A percentile compares a stretch with the other conserved stretches of the same genome.
Evolutionary conservation across 2,888 invertebrate species (phyloP).

Genomic region (Drosophila glabriapex): DNA sequence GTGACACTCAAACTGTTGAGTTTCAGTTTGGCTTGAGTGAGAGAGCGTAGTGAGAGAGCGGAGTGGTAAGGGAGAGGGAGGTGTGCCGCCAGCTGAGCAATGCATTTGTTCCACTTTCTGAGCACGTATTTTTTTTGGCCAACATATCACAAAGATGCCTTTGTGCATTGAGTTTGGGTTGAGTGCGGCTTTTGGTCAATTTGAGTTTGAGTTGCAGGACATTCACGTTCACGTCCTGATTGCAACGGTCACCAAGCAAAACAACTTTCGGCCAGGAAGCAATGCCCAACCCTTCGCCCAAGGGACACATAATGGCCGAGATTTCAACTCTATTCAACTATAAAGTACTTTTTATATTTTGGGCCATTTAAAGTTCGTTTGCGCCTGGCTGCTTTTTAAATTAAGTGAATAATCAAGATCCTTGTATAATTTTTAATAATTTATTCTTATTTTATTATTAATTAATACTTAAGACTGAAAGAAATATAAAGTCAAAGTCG

Average conservation of each 20-base stretch:
- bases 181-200: slow-evolving; percentile 63
- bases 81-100: slow-evolving; percentile 22
- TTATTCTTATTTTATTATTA: not conserved
- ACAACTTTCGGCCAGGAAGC: slow-evolving; percentile 48
- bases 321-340: slow-evolving; percentile 50
- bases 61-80: not conserved
- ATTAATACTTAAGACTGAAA: not conserved
- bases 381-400: not conserved
- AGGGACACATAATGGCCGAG: slow-evolving; percentile 68
- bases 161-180: slow-evolving; percentile 65
- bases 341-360: slow-evolving; percentile 1
- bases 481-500: not conserved
- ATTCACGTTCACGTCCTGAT: slow-evolving; percentile 28
- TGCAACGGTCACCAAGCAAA: slow-evolving; percentile 20
- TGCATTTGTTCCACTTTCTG: slow-evolving; percentile 72
- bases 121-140: slow-evolving; percentile 60
- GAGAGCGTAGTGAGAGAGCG: not conserved
- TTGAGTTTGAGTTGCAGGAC: slow-evolving; percentile 39
- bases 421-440: not conserved
- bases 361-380: slow-evolving; percentile 15
- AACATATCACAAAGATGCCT: slow-evolving; percentile 46
- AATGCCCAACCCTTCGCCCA: slow-evolving; percentile 51
- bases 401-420: not conserved
- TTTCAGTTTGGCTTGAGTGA: not conserved
- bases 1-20: slow-evolving; percentile 35